These are phyloP conservation scores for Camelus bactrianus DNA, from an alignment of 2,113 vertebrate genomes.

Conservation along the genomic window DNA sequence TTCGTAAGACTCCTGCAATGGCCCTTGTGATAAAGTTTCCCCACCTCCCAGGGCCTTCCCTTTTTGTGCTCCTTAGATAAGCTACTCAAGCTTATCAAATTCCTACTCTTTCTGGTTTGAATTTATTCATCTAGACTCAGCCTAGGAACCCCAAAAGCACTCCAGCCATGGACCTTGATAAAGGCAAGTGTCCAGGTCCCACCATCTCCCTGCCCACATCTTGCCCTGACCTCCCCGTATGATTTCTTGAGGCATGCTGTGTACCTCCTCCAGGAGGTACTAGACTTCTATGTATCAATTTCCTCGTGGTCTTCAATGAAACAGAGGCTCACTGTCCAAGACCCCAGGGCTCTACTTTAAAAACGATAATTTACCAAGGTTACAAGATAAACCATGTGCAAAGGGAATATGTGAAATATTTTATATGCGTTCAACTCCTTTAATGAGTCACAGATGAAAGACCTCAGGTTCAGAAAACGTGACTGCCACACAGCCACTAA, in stretches of 20 bases:
- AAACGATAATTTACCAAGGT: background rate
- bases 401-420: background rate
- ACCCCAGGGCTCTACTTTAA: background rate
- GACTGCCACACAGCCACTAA: background rate
- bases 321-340: background rate
- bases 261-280: background rate
- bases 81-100: background rate
- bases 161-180: background rate
- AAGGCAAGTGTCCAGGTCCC: background rate
- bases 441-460: background rate
- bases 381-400: background rate
- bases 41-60: background rate
- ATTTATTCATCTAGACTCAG: background rate
- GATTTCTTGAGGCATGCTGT: background rate
- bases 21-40: background rate
- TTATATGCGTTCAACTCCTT: background rate
- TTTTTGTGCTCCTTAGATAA: background rate
- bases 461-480: background rate
- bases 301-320: background rate
- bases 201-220: background rate
- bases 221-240: background rate
- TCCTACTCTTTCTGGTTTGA: background rate
- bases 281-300: background rate
- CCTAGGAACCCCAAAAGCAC: background rate
- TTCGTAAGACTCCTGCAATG: background rate